A percentile compares a stretch with the other conserved stretches of the same genome.
Conservation (phyloP, 1,140 invertebrate species). For the Chrysoperla carnea region DNA sequence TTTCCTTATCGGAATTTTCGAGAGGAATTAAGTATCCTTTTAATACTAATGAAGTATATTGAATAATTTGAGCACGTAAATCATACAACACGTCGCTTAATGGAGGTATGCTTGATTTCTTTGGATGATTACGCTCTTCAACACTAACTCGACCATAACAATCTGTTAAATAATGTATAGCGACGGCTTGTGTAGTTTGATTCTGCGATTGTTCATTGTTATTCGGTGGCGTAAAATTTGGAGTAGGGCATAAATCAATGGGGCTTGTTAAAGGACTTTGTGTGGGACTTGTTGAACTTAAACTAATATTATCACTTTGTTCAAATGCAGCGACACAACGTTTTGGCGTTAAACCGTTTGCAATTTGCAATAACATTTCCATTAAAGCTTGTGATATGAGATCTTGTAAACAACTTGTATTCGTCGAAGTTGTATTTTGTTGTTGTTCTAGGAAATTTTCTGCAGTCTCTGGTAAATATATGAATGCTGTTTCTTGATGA, state of each 20-base stretch:
- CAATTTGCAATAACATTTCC: slow-evolving; percentile 44
- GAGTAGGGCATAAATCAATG: slow-evolving; percentile 15
- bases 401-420: slow-evolving; percentile 14
- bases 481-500: slow-evolving; percentile 23
- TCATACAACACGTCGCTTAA: slow-evolving; percentile 32
- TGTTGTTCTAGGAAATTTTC: slow-evolving; percentile 27
- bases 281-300: slow-evolving; percentile 14
- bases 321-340: slow-evolving; percentile 30
- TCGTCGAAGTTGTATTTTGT: slow-evolving; percentile 19
- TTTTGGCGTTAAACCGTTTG: slow-evolving; percentile 38
- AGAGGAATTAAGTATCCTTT: slow-evolving; percentile 28
- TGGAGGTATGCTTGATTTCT: slow-evolving; percentile 37
- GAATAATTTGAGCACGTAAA: slow-evolving; percentile 41
- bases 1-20: slow-evolving; percentile 8
- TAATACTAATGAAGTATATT: slow-evolving; percentile 37
- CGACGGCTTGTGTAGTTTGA: slow-evolving; percentile 23
- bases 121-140: slow-evolving; percentile 55
- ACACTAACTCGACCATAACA: slow-evolving; percentile 46
- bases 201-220: slow-evolving; percentile 17
- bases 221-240: slow-evolving; percentile 12
- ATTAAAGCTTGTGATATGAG: slow-evolving; percentile 44
- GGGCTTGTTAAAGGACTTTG: slow-evolving; percentile 24
- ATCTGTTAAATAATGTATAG: slow-evolving; percentile 40
- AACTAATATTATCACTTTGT: slow-evolving; percentile 23
- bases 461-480: slow-evolving; percentile 44